These are phyloP conservation scores for Chlorops oryzae DNA, from an alignment of 1,140 invertebrate species.

Conservation along the genomic window DNA sequence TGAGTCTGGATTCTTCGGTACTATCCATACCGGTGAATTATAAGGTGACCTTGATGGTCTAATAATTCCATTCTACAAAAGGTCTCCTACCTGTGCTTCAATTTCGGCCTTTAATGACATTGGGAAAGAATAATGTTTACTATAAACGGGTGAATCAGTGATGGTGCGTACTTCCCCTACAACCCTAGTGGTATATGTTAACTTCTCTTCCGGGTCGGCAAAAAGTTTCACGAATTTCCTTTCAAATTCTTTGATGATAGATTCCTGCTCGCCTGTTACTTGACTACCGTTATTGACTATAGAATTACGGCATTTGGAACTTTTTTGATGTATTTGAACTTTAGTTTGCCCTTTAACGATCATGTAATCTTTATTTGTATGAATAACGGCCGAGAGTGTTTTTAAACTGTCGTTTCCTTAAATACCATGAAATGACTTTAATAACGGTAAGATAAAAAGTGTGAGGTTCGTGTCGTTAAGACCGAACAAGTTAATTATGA, in stretches of 20 bases:
- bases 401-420: constrained; percentile 14
- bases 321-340: constrained; percentile 8
- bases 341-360: not conserved
- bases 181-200: constrained; percentile 16
- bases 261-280: not conserved
- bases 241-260: not conserved
- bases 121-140: not conserved
- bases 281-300: constrained; percentile 6
- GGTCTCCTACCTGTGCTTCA: not conserved
- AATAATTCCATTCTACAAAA: constrained; percentile 1
- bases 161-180: constrained; percentile 15
- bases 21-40: constrained; percentile 8
- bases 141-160: constrained; percentile 13
- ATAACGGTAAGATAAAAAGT: constrained; percentile 12
- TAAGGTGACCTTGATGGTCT: constrained; percentile 7
- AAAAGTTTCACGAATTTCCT: constrained; percentile 3
- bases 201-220: constrained; percentile 14
- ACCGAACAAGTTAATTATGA: constrained; percentile 15
- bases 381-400: constrained; percentile 10
- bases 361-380: constrained; percentile 10
- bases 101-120: not conserved
- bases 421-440: constrained; percentile 13
- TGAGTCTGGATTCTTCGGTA: not conserved
- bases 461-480: not conserved
- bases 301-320: constrained; percentile 8